phyloP scores from a whole-genome alignment of 2,797 vertebrate species.

The Mustela erminea region DNA sequence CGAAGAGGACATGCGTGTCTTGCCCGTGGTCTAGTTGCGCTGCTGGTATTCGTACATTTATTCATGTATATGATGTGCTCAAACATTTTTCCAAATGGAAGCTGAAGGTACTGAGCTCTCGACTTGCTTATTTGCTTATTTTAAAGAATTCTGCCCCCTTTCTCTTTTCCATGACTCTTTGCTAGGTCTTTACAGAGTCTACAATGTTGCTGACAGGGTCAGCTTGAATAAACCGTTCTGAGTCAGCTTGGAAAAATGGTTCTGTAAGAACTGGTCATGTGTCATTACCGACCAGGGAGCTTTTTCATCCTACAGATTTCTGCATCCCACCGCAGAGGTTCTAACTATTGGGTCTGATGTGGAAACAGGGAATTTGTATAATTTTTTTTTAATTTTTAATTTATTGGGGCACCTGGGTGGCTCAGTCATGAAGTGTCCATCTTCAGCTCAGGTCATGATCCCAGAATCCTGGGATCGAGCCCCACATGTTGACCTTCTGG shows the following conservation, averaged over 20 bases:
- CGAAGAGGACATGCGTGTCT: background rate
- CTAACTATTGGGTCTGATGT: background rate
- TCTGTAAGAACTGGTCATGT: background rate
- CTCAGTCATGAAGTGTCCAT: no score
- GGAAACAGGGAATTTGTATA: background rate
- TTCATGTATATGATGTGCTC: background rate
- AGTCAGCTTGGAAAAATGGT: background rate
- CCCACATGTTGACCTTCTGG: background rate
- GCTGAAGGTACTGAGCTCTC: background rate
- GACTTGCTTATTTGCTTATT: conserved; percentile 25
- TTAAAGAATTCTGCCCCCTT: background rate
- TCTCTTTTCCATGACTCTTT: background rate
- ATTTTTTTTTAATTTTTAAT: no score
- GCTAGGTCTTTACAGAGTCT: background rate
- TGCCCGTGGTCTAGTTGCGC: background rate
- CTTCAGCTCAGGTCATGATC: no score
- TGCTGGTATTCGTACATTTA: background rate
- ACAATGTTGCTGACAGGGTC: background rate
- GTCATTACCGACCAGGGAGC: background rate
- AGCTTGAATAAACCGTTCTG: conserved; percentile 20
- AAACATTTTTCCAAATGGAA: conserved; percentile 9
- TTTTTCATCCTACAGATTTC: background rate
- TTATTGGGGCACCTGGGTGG: no score
- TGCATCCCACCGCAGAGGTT: background rate
- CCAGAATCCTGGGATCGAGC: no score